Conservation (phyloP, 2,797 vertebrate species). For the Adelosebastes latens region DNA sequence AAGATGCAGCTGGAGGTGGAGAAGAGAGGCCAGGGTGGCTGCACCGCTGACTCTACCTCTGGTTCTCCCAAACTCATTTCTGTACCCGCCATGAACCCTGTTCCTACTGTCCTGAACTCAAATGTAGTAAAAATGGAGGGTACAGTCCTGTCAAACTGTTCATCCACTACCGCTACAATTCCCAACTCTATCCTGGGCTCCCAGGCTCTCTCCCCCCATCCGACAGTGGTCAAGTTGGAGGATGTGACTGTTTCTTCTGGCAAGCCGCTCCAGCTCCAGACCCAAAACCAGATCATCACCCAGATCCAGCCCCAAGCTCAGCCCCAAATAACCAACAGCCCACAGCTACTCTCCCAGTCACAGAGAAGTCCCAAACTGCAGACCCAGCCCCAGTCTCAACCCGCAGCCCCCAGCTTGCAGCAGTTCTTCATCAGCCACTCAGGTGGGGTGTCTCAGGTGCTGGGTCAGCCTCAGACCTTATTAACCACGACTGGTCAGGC, state of each 20-base stretch:
- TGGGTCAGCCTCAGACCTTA: slow-evolving; percentile 88
- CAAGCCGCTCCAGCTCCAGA: slow-evolving; percentile 55
- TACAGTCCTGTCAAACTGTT: slow-evolving; percentile 61
- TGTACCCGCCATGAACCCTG: slow-evolving; percentile 15
- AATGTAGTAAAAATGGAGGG: slow-evolving; percentile 67
- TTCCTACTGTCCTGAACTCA: slow-evolving; percentile 42
- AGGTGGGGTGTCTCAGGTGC: slow-evolving; percentile 84
- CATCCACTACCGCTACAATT: slow-evolving; percentile 49
- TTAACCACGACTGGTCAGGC: slow-evolving; percentile 83
- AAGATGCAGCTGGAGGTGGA: slow-evolving; percentile 97
- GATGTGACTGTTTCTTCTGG: slow-evolving; percentile 75
- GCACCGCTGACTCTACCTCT: slow-evolving; percentile 7
- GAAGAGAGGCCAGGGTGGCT: slow-evolving; percentile 82
- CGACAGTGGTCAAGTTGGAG: slow-evolving; percentile 86
- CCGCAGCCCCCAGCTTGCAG: slow-evolving; percentile 53
- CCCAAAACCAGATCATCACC: slow-evolving; percentile 58
- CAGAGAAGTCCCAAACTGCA: slow-evolving; percentile 64
- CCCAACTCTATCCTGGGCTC: slow-evolving; percentile 48
- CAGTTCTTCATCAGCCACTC: slow-evolving; percentile 88
- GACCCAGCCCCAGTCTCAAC: slow-evolving; percentile 41
- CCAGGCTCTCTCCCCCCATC: slow-evolving; percentile 41
- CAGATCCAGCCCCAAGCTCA: slow-evolving; percentile 54
- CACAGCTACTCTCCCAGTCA: slow-evolving; percentile 39
- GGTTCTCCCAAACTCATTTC: slow-evolving; percentile 20
- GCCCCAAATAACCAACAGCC: slow-evolving; percentile 38